These are phyloP conservation scores for Mythimna pallens DNA, from an alignment of 2,888 invertebrate species.

Conservation along the genomic window DNA sequence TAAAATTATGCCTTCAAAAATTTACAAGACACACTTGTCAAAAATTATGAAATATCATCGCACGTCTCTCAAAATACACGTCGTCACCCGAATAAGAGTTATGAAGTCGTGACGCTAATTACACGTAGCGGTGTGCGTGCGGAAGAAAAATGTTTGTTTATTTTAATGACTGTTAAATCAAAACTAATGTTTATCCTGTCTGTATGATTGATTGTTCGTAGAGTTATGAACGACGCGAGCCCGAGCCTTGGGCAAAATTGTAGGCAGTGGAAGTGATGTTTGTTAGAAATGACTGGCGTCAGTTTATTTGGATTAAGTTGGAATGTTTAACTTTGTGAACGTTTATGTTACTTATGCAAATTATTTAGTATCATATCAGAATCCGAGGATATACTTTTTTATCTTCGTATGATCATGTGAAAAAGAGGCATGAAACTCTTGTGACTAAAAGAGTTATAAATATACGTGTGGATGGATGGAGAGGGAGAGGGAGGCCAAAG, in stretches of 20 bases:
- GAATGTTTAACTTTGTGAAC: neutral
- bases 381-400: too few species aligned
- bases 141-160: conserved; percentile 80
- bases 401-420: too few species aligned
- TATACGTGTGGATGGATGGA: too few species aligned
- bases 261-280: conserved; percentile 41
- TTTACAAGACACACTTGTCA: conserved; percentile 57
- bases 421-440: too few species aligned
- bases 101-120: conserved; percentile 83
- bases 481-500: too few species aligned
- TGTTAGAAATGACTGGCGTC: conserved; percentile 47
- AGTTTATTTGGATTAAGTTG: conserved; percentile 20
- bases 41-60: conserved; percentile 66
- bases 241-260: conserved; percentile 73
- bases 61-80: conserved; percentile 61
- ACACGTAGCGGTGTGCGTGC: conserved; percentile 72
- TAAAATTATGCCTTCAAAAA: conserved; percentile 28
- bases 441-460: too few species aligned
- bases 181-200: conserved; percentile 84
- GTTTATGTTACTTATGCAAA: too few species aligned
- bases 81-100: conserved; percentile 71
- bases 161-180: conserved; percentile 83
- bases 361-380: neutral
- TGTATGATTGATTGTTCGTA: conserved; percentile 81
- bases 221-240: conserved; percentile 70